These are phyloP conservation scores for Ptychoptera contaminata DNA, from an alignment of 2,888 invertebrate species.

Conservation along the genomic window DNA sequence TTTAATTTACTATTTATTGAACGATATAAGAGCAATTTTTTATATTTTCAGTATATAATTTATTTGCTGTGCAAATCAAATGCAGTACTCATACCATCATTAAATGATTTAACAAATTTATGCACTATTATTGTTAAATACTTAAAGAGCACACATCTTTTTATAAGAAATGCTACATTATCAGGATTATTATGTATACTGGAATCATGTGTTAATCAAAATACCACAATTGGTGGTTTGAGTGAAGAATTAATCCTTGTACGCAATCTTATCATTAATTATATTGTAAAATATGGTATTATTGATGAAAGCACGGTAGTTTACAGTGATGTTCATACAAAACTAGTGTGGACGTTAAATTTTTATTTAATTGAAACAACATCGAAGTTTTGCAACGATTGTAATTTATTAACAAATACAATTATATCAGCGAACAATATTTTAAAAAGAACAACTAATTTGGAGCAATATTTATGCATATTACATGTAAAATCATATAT, in stretches of 20 bases:
- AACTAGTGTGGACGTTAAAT: constrained; percentile 56
- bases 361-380: constrained; percentile 62
- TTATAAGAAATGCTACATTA: constrained; percentile 29
- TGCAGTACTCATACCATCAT: constrained; percentile 28
- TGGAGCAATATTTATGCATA: constrained; percentile 32
- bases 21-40: neutral
- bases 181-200: constrained; percentile 28
- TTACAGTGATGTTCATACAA: constrained; percentile 43
- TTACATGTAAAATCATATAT: constrained; percentile 29
- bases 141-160: constrained; percentile 30
- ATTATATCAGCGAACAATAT: constrained; percentile 40
- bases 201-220: constrained; percentile 29
- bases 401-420: constrained; percentile 38
- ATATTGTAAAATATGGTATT: constrained; percentile 29
- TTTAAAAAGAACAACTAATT: constrained; percentile 28
- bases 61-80: constrained; percentile 31
- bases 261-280: constrained; percentile 27
- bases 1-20: neutral
- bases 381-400: constrained; percentile 43
- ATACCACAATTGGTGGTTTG: constrained; percentile 29
- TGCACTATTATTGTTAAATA: constrained; percentile 27
- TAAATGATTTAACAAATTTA: constrained; percentile 26
- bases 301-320: constrained; percentile 27
- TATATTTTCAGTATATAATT: constrained; percentile 23
- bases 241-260: constrained; percentile 29